Evolutionary conservation across 1,140 invertebrate genomes (phyloP), one percentile per base, ranked within the genome.

Genomic region (Dreissena polymorpha): DNA sequence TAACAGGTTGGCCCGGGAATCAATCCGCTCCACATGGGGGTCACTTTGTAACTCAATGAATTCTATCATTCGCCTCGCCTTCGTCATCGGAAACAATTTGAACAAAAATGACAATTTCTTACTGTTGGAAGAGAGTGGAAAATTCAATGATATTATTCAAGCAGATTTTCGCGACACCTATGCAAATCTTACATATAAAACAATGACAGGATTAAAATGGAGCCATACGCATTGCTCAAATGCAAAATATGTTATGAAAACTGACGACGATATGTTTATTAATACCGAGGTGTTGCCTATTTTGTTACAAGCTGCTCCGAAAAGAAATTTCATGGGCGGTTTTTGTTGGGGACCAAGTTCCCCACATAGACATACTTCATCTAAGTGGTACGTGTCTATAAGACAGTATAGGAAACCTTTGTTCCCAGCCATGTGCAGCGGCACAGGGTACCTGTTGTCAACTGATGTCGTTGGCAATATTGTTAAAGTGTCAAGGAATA

Each of bases 131-230:
- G 96, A 97, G 91, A 94, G 95, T 87, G 86, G 85, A 0, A 86
- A 86, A 0, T 94, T 95, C 87, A 91, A 93, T 23, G 97, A 97
- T 90, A 93, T 97, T 77, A 94, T 97, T 39, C 96, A 96, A 93
- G 96, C 96, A 18, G 95, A 94, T 87, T 97, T 97, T 91, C 81
- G 93, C 16, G 97, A 97, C 92, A 94, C 94, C 53, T 97, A 97
- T 89, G 94, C 95, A 78, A 97, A 97, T 92, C 94, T 97, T 92
- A 97, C 97, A 0, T 96, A 96, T 88, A 97, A 97, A 91, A 96
- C 97, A 91, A 95, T 96, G 7, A 96, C 96, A 95, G 95, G 94
- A 3, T 94, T 97, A 25, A 96, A 96, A 90, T 97, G 96, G 95
- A 94, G 95, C 64, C 93, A 94, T 8, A 95, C 95, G 90, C 94